A percentile compares a stretch with the other conserved stretches of the same genome.
These are phyloP conservation scores for Epirrhoe alternata DNA, from an alignment of 2,888 invertebrate species.

Conservation along the genomic window DNA sequence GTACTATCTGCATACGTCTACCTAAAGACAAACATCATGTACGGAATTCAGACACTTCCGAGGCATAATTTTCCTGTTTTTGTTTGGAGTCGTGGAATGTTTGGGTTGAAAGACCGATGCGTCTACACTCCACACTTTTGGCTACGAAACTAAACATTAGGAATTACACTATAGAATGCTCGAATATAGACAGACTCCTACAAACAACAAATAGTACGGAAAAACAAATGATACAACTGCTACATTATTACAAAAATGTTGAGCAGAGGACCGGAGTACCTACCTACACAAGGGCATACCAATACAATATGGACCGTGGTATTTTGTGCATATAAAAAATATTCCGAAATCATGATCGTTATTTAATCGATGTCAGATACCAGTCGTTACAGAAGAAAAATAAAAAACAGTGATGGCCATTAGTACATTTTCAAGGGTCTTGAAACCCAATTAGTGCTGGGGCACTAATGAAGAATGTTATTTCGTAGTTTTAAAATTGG, in stretches of 20 bases:
- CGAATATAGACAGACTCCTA: not conserved
- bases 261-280: too few relatives aligned
- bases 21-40: conserved; percentile 18
- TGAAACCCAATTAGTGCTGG: conserved; percentile 13
- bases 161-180: not conserved
- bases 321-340: conserved; percentile 17
- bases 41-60: conserved; percentile 36
- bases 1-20: conserved; percentile 7
- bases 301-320: too few relatives aligned
- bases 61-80: conserved; percentile 36
- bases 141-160: not conserved
- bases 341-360: conserved; percentile 31
- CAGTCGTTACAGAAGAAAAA: conserved; percentile 29
- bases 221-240: too few relatives aligned
- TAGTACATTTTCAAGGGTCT: conserved; percentile 28
- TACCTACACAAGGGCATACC: too few relatives aligned
- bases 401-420: conserved; percentile 27
- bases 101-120: conserved; percentile 29
- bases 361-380: conserved; percentile 32
- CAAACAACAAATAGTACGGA: not conserved
- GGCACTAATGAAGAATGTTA: conserved; percentile 24
- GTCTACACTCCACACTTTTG: conserved; percentile 16
- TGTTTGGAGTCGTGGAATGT: conserved; percentile 29
- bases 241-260: too few relatives aligned
- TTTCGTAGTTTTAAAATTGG: conserved; percentile 19